Percentiles rank a stretch among this genome's conserved stretches.
These are phyloP conservation scores for Tribolium madens DNA, from an alignment of 1,140 invertebrate species.

Conservation along the genomic window DNA sequence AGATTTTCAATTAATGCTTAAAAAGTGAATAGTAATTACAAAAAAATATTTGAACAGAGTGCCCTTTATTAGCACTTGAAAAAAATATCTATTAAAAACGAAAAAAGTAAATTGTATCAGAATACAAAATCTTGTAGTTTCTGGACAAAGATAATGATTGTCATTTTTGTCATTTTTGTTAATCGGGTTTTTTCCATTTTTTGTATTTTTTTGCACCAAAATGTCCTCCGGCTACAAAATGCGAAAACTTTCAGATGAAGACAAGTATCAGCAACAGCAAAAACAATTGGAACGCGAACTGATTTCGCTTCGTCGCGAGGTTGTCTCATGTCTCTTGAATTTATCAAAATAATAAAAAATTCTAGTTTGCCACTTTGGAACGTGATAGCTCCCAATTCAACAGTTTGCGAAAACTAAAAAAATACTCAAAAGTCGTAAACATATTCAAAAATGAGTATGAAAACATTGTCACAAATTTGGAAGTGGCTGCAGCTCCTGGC, in stretches of 20 bases:
- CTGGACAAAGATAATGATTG: background rate
- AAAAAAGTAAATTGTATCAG: no score
- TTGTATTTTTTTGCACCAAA: background rate
- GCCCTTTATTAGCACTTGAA: no score
- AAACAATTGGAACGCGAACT: background rate
- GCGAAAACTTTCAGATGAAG: background rate
- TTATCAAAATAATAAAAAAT: background rate
- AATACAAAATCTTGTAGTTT: background rate
- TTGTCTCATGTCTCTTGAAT: background rate
- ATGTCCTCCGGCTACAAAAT: background rate
- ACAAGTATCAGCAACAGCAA: background rate
- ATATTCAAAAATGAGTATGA: slow-evolving; percentile 71
- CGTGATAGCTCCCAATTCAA: background rate
- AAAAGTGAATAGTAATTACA: no score
- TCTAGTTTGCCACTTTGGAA: background rate
- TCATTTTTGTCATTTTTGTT: background rate
- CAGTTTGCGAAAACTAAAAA: slow-evolving; percentile 67
- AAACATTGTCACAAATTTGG: slow-evolving; percentile 73
- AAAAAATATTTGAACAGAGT: no score
- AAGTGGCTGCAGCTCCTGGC: slow-evolving; percentile 64
- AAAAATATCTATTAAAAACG: no score
- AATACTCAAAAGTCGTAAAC: slow-evolving; percentile 74
- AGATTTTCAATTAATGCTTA: no score
- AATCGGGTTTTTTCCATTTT: background rate
- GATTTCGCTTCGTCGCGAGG: background rate